These are phyloP conservation scores for Otolemur crassicaudatus DNA, from an alignment of 2,797 vertebrate species.

Conservation along the genomic window DNA sequence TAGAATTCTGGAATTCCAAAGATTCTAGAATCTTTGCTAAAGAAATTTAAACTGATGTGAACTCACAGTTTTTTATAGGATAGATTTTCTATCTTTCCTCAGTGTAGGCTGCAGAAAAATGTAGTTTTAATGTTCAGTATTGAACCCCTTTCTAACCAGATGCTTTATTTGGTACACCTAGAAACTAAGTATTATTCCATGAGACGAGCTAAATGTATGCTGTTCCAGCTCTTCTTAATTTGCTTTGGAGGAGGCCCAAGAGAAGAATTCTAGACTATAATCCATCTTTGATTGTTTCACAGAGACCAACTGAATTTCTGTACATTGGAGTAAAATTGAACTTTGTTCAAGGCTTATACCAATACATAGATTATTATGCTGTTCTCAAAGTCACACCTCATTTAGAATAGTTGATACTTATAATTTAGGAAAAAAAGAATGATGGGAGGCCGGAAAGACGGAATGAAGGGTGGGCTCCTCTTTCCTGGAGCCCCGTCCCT, in stretches of 20 bases:
- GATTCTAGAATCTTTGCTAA: background rate
- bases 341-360: background rate
- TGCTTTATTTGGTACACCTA: background rate
- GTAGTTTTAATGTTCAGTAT: background rate
- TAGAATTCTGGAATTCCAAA: background rate
- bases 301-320: background rate
- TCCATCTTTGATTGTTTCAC: background rate
- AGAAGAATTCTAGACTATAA: background rate
- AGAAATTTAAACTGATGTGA: background rate
- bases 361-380: background rate
- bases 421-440: too few relatives aligned
- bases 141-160: background rate
- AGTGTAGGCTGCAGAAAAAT: background rate
- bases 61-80: background rate
- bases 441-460: too few relatives aligned
- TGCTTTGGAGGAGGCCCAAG: background rate
- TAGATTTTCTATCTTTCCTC: slow-evolving; percentile 3
- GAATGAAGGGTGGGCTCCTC: background rate
- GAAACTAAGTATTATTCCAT: background rate
- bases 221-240: background rate
- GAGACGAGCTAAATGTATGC: background rate
- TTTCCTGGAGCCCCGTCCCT: background rate
- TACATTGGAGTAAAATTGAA: background rate
- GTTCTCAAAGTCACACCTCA: background rate
- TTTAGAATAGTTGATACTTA: background rate